Conservation (phyloP, 2,888 invertebrate genomes). For the Pogonocherus hispidulus region DNA sequence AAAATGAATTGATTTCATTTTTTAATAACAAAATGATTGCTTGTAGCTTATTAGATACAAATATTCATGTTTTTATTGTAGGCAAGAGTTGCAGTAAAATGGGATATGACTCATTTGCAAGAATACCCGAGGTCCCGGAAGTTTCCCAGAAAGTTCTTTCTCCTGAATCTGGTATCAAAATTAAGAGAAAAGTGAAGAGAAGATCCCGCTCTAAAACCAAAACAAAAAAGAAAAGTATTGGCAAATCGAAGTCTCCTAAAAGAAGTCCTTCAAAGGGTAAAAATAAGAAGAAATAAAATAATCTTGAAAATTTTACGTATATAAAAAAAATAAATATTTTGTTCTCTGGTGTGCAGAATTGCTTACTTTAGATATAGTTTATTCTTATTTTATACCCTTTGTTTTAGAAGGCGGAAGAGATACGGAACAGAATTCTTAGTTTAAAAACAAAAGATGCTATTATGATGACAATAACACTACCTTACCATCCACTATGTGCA, state of each 20-base stretch:
- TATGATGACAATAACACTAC: too few relatives aligned
- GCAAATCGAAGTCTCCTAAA: constrained; percentile 60
- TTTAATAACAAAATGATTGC: too few relatives aligned
- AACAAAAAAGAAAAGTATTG: constrained; percentile 60
- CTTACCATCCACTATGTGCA: too few relatives aligned
- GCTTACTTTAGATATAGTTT: too few relatives aligned
- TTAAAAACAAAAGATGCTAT: too few relatives aligned
- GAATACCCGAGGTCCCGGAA: constrained; percentile 65
- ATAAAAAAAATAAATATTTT: not conserved
- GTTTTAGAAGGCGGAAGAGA: too few relatives aligned
- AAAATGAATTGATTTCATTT: too few relatives aligned
- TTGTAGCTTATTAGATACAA: too few relatives aligned
- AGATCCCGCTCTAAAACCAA: constrained; percentile 55
- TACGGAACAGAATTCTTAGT: too few relatives aligned
- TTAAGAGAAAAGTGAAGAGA: constrained; percentile 59
- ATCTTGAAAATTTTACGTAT: not conserved
- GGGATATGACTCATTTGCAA: constrained; percentile 72
- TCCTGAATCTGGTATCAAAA: constrained; percentile 65
- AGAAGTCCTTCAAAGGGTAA: constrained; percentile 46
- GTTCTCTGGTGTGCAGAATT: too few relatives aligned
- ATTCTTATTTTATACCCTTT: too few relatives aligned
- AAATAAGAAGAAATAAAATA: constrained; percentile 39
- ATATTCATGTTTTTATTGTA: too few relatives aligned
- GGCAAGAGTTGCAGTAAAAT: constrained; percentile 73
- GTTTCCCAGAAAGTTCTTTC: constrained; percentile 61